Conservation (phyloP, 2,797 vertebrate genomes). For the Scolopax rusticola region DNA sequence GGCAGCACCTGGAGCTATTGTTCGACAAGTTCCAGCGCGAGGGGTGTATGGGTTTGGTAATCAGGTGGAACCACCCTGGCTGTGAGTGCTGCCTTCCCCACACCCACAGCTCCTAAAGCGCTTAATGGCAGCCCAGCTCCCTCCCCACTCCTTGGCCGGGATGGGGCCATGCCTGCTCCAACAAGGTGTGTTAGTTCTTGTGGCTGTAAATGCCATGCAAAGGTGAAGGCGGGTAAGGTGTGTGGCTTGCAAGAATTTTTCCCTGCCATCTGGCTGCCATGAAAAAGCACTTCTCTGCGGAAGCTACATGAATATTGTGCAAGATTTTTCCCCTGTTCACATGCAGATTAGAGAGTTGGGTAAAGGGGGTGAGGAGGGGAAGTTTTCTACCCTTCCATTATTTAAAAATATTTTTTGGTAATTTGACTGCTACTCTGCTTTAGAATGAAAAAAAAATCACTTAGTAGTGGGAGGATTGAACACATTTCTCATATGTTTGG, state of each 20-base stretch:
- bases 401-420: background rate
- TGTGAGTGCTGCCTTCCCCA: background rate
- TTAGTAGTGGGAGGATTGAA: background rate
- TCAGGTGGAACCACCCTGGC: background rate
- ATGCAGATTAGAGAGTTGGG: background rate
- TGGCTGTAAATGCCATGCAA: background rate
- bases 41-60: fast-evolving
- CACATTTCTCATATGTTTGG: background rate
- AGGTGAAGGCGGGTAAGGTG: background rate
- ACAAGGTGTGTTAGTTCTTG: too few relatives aligned
- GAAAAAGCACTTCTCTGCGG: background rate
- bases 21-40: background rate
- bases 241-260: background rate
- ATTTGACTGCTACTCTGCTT: background rate
- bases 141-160: background rate
- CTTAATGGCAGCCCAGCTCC: background rate
- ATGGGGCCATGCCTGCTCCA: background rate
- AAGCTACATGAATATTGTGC: background rate
- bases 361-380: background rate
- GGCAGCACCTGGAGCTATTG: background rate
- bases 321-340: background rate
- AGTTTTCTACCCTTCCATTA: background rate
- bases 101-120: background rate
- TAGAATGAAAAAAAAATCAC: background rate
- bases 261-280: background rate